These are phyloP conservation scores for Lepidothrix coronata DNA, from an alignment of 2,113 vertebrate species.

Conservation along the genomic window DNA sequence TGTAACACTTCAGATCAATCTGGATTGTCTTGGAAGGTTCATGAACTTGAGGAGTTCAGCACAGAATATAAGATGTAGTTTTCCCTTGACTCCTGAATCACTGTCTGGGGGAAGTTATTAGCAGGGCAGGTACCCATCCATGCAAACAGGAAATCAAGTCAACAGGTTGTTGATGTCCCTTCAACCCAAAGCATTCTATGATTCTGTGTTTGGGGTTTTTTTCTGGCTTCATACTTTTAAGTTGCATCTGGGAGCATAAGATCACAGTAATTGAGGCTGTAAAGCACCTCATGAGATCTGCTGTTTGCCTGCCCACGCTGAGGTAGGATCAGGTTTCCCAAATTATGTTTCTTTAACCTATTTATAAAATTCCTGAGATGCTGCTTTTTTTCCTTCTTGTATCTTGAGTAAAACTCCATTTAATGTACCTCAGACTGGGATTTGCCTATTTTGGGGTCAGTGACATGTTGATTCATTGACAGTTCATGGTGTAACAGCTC, in stretches of 20 bases:
- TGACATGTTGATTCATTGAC: not conserved
- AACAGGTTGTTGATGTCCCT: not conserved
- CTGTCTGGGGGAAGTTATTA: not conserved
- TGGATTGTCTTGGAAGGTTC: not conserved
- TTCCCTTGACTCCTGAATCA: not conserved
- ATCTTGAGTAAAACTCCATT: not conserved
- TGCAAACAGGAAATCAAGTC: not conserved
- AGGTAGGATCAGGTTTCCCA: not conserved
- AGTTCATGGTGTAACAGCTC: not conserved
- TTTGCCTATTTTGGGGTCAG: not conserved
- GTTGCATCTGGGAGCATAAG: not conserved
- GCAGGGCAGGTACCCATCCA: not conserved
- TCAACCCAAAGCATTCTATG: not conserved
- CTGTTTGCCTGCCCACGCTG: not conserved
- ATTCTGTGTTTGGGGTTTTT: not conserved
- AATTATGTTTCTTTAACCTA: not conserved
- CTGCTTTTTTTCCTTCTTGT: not conserved
- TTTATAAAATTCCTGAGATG: not conserved
- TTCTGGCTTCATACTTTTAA: not conserved
- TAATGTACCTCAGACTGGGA: not conserved
- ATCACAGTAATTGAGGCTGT: not conserved
- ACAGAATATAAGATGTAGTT: not conserved
- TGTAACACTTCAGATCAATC: not conserved
- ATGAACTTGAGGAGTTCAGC: not conserved
- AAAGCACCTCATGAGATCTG: not conserved